Percentiles rank a stretch among this genome's conserved stretches.
These are phyloP conservation scores for Sarcophilus harrisii DNA, from an alignment of 2,797 vertebrate species.

Conservation along the genomic window DNA sequence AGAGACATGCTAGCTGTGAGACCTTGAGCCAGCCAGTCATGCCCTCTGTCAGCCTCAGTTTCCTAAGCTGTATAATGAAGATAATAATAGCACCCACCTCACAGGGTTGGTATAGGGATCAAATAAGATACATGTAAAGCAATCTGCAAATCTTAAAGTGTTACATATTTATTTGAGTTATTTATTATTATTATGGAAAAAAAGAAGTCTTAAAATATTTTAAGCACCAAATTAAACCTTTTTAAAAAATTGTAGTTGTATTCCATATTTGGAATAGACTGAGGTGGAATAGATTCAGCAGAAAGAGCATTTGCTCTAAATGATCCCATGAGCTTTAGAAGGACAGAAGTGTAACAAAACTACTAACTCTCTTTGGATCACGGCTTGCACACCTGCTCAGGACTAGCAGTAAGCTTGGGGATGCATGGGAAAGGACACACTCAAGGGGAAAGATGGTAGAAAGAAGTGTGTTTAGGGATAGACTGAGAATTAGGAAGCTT, in stretches of 20 bases:
- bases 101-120: too few species aligned
- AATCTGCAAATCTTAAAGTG: too few species aligned
- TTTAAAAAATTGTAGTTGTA: neutral
- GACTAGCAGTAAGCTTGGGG: neutral
- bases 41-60: too few species aligned
- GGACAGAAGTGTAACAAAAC: slow-evolving; percentile 42
- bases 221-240: too few species aligned
- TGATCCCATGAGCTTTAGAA: neutral
- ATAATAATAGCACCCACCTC: too few species aligned
- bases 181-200: too few species aligned
- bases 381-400: neutral
- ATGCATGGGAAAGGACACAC: neutral
- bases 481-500: neutral
- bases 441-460: slow-evolving; percentile 22
- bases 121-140: too few species aligned
- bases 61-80: too few species aligned
- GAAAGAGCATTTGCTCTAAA: neutral
- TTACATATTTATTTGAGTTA: too few species aligned
- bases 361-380: slow-evolving; percentile 22
- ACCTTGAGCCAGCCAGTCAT: too few species aligned
- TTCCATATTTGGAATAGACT: neutral
- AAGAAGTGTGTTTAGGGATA: neutral
- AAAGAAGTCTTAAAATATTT: too few species aligned
- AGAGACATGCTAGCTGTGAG: too few species aligned
- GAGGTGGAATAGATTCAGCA: neutral